These are phyloP conservation scores for Astatotilapia flaviijosephi DNA, from an alignment of 2,113 vertebrate genomes.

Conservation along the genomic window DNA sequence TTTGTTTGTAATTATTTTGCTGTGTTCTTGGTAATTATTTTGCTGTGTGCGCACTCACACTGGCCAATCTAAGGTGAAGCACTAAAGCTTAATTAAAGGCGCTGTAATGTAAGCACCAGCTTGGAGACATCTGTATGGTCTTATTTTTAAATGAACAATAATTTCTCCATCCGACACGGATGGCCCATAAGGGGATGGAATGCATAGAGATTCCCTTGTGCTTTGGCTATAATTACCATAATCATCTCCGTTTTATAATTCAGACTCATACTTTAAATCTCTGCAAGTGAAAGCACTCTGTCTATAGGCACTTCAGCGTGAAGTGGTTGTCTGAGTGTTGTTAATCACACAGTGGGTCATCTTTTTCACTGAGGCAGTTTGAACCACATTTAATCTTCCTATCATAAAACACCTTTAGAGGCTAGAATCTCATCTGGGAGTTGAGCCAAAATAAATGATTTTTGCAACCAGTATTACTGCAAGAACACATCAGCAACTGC, in stretches of 20 bases:
- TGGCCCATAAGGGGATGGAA: not conserved
- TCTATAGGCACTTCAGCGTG: constrained; percentile 1
- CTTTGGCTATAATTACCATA: constrained; percentile 11
- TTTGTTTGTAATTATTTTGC: not conserved
- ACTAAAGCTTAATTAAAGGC: not conserved
- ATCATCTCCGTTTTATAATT: constrained; percentile 28
- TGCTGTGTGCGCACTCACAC: not conserved
- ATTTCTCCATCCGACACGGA: not conserved
- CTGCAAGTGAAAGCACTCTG: not conserved
- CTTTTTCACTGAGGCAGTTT: not conserved
- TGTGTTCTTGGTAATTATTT: not conserved
- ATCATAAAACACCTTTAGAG: constrained; percentile 33
- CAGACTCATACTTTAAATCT: constrained; percentile 13
- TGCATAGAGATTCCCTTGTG: not conserved
- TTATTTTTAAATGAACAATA: constrained; percentile 1
- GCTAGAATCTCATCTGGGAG: constrained; percentile 25
- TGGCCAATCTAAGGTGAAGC: not conserved
- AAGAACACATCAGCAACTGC: constrained; percentile 27
- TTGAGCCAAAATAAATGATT: constrained; percentile 17
- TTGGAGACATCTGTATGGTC: not conserved
- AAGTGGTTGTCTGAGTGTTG: constrained; percentile 10
- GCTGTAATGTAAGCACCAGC: not conserved
- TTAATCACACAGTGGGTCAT: constrained; percentile 21
- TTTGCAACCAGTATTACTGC: constrained; percentile 1
- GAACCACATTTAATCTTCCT: constrained; percentile 21